A percentile compares a stretch with the other conserved stretches of the same genome.
Conservation (phyloP, 2,888 invertebrate genomes). For the Bombylius major region DNA sequence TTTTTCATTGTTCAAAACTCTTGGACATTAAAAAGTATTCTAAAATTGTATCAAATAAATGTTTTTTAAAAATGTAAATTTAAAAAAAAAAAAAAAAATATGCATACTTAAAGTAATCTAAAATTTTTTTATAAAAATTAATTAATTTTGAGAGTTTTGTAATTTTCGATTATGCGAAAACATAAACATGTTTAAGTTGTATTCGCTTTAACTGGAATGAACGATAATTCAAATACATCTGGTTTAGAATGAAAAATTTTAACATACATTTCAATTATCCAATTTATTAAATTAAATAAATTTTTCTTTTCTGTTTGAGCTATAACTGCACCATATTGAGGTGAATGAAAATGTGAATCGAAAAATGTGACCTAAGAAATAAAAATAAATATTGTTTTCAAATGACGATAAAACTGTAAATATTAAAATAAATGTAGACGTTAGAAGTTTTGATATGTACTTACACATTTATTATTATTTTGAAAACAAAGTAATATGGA, state of each 20-base stretch:
- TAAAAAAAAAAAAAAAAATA: too few species aligned
- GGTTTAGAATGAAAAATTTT: conserved; percentile 9
- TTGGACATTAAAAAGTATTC: too few species aligned
- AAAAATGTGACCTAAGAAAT: conserved; percentile 8
- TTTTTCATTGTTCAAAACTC: too few species aligned
- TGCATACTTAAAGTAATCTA: too few species aligned
- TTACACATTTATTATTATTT: conserved; percentile 1
- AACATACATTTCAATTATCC: conserved; percentile 10
- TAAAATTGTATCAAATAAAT: too few species aligned
- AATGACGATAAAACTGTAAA: background rate
- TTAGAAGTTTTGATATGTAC: background rate
- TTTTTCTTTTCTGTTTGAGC: conserved; percentile 10
- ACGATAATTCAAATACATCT: conserved; percentile 12
- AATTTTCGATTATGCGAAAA: too few species aligned
- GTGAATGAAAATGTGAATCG: conserved; percentile 11
- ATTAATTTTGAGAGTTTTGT: too few species aligned
- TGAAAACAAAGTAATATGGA: conserved; percentile 11
- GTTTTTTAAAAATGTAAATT: too few species aligned
- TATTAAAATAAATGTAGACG: too few species aligned
- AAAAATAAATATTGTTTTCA: background rate
- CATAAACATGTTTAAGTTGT: too few species aligned
- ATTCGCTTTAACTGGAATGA: conserved; percentile 2
- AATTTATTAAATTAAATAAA: conserved; percentile 7
- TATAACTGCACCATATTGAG: conserved; percentile 8
- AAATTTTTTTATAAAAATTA: too few species aligned